Evolutionary conservation across 1,140 invertebrate species (phyloP), one percentile per base, ranked within the genome.

Genomic region (Leptinotarsa defecta): DNA sequence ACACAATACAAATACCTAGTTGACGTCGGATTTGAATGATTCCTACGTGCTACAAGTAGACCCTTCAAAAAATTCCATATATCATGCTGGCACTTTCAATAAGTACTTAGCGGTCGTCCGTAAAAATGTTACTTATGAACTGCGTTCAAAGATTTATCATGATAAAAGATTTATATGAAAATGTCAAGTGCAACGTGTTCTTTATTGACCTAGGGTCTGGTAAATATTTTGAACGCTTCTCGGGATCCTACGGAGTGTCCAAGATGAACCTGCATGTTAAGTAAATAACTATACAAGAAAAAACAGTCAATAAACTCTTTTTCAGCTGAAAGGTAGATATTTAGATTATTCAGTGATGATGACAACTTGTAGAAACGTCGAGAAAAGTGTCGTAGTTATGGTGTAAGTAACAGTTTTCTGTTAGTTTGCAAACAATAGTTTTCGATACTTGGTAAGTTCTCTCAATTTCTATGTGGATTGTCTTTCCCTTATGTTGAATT

Each of bases 171-270:
- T 27, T 68, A 68, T 68, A 43, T 68, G 67, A 13, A 68, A 68
- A 68, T 68, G 69, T 71, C 69, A 71, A 57, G 69, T 52, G 52
- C 48, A 71, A 48, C 11, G 48, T 52, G 69, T 71, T 71, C 52
- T 71, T 71, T 27, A 71, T 71, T 71, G 67, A 68, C 67, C 34
- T 48, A 48, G 24, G 67, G 52, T 43, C 52, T 57, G 52, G 52
- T 17, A 19, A 19, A 17, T 57, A 57, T 57, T 57, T 57, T 19
- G 52, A 57, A 57, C n/a, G 52, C 52, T n/a, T 15, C 52, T 57
- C 6, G 52, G 52, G 52, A 57, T 57, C 34, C 34, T 43, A 43
- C 34, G 34, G 34, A 11, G 34, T 43, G 34, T 43, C 8, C 8
- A 43, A 43, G 34, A 43, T 43, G 34, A 43, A 8, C 34, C 34